phyloP scores from a whole-genome alignment of 2,797 vertebrate species.

The Tauraco hartlaubi region DNA sequence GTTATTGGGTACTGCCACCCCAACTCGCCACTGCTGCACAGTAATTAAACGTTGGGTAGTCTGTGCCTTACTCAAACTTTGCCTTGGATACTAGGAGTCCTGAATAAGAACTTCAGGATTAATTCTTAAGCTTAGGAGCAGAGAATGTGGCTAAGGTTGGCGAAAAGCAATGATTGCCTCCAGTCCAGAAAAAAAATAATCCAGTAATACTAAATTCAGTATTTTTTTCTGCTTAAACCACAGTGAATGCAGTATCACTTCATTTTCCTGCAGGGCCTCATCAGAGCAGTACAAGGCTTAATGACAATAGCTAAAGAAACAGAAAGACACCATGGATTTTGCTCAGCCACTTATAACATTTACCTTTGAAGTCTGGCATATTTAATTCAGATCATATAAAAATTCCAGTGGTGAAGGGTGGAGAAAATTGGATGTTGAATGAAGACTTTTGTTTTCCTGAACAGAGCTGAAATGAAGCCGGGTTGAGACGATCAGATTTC shows the following conservation, averaged over 20 bases:
- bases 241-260: background rate
- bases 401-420: constrained; percentile 36
- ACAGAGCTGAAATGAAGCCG: constrained; percentile 19
- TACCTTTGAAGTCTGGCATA: background rate
- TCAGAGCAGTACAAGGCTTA: background rate
- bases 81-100: background rate
- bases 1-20: background rate
- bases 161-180: background rate
- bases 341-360: background rate
- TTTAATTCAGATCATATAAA: constrained; percentile 14
- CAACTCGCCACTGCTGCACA: rapidly evolving
- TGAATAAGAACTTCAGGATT: background rate
- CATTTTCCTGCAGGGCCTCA: background rate
- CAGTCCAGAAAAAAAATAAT: background rate
- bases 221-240: background rate
- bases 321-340: background rate
- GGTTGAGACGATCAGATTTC: constrained; percentile 32
- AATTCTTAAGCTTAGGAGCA: background rate
- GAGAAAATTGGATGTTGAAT: constrained; percentile 21
- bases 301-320: background rate
- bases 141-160: background rate
- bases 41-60: background rate
- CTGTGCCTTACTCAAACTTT: background rate
- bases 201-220: background rate
- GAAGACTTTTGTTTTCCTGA: constrained; percentile 29